Base-by-base conservation (phyloP, 1,140 invertebrate species). In the Planococcus citri region DNA sequence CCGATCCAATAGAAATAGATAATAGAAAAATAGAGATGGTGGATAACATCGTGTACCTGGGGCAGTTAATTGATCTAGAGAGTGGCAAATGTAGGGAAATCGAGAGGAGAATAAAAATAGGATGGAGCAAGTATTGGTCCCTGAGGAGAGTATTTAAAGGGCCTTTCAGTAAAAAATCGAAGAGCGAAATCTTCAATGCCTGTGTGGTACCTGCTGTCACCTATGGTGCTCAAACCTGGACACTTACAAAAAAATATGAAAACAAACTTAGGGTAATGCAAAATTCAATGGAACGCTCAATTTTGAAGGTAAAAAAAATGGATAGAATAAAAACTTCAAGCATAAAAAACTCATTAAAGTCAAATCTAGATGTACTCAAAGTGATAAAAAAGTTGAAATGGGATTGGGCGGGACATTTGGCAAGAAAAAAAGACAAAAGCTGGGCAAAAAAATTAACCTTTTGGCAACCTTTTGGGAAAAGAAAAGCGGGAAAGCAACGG, bases 351-450 rank as follows among this genome's bases (percentile, higher is more conserved):
- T 69, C 20, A 27, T 38, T 22, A 33, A 25, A 67, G 22, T 17
- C 8, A 1, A 69, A 51, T n/a, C 10, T n/a, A 20, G 61, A 70
- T 22, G 20, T 69, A 60, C 21, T 27, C 21, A 21, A 71, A 8
- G 33, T 17, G n/a, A 51, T 21, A 29, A 29, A 51, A 22, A n/a
- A 22, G n/a, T 14, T 64, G 29, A 72, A 72, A 68, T 72, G 71
- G 71, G 61, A 71, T 21, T 72, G 72, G 72, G 72, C 70, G 20
- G 72, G 72, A 1, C 70, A 72, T 61, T 24, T 71, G 2, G 21
- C 33, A 1, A 58, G 70, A 22, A 69, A 27, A 51, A 17, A 64
- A 3, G 67, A 68, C 17, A 29, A 69, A 12, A 69, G 68, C 25
- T 71, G 68, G 64, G 68, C 58, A 1, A 68, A 61, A 27, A 71